Evolutionary conservation across 2,888 invertebrate species (phyloP).

Genomic region (Cryptus armator): DNA sequence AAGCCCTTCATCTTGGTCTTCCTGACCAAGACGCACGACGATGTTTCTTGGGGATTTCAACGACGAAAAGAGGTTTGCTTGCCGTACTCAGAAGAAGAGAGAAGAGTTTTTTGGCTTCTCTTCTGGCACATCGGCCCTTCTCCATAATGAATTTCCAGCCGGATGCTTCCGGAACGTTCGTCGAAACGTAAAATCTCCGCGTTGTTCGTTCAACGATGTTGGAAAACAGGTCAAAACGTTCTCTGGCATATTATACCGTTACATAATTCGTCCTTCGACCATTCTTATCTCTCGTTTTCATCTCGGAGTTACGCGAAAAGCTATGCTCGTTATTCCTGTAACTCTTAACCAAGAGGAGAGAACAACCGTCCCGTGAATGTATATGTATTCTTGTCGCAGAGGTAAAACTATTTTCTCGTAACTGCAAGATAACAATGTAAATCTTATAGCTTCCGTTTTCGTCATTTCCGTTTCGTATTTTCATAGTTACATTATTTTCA

Average conservation of each 20-base stretch:
- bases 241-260: background rate
- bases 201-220: background rate
- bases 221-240: background rate
- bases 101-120: constrained; percentile 2
- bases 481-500: background rate
- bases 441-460: background rate
- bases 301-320: background rate
- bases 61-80: background rate
- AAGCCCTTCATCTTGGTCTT: background rate
- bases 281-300: background rate
- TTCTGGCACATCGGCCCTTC: constrained; percentile 2
- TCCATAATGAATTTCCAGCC: constrained; percentile 5
- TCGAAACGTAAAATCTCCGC: background rate
- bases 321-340: background rate
- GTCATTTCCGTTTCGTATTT: background rate
- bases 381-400: too few relatives aligned
- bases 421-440: background rate
- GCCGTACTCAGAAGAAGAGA: background rate
- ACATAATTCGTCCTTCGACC: background rate
- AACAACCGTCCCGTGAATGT: background rate
- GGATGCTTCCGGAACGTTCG: background rate
- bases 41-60: background rate
- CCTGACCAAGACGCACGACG: background rate
- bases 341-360: background rate
- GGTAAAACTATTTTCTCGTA: background rate